phyloP scores from a whole-genome alignment of 2,797 vertebrate genomes.

The Mus caroli region DNA sequence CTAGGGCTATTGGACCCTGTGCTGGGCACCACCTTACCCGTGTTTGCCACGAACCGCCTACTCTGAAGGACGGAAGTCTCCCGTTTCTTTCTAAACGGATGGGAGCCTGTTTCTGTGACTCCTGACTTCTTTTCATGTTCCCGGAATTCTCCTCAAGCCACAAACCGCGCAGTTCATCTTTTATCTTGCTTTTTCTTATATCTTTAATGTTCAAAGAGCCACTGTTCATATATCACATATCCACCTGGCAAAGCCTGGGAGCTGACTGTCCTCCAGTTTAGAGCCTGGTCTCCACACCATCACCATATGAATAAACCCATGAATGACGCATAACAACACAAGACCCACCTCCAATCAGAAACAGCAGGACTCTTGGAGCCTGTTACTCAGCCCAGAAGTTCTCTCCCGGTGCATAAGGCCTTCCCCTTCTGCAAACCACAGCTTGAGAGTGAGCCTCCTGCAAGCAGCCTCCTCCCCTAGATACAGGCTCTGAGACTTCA shows the following conservation, averaged over 20 bases:
- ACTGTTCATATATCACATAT: not conserved
- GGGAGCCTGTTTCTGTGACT: not conserved
- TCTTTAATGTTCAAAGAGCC: not conserved
- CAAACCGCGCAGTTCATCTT: not conserved
- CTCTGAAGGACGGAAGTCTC: not conserved
- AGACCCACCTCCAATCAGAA: not conserved
- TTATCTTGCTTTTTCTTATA: not conserved
- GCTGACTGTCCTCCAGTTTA: not conserved
- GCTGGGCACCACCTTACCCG: not conserved
- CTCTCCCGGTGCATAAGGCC: too few species aligned
- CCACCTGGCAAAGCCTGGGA: not conserved
- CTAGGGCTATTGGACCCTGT: not conserved
- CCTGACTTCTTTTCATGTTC: not conserved
- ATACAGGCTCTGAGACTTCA: not conserved
- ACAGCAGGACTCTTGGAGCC: not conserved
- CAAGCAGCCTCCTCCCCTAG: not conserved
- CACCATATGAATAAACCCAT: not conserved
- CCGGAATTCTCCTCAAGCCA: not conserved
- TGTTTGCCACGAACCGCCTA: not conserved
- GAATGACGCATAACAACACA: accelerated
- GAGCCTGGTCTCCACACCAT: too few species aligned
- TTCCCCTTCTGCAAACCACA: not conserved
- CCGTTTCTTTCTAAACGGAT: not conserved
- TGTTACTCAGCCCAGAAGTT: not conserved
- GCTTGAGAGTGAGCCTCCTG: not conserved